These are phyloP conservation scores for Anabacerthia variegaticeps DNA, from an alignment of 2,797 vertebrate species.

Conservation along the genomic window DNA sequence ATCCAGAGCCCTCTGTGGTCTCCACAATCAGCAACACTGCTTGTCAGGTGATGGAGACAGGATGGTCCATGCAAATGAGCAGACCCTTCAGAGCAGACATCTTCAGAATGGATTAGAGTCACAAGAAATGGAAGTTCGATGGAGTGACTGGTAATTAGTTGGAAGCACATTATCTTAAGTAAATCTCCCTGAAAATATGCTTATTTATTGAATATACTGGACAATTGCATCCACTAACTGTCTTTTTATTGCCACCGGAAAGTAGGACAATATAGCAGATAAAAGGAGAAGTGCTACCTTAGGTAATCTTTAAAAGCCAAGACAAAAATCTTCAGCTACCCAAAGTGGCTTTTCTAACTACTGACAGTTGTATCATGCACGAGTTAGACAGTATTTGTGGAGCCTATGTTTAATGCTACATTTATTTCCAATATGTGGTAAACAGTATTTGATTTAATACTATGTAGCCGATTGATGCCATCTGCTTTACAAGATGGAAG, in stretches of 20 bases:
- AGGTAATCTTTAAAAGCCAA: constrained; percentile 67
- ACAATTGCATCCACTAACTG: constrained; percentile 77
- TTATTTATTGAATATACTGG: constrained; percentile 79
- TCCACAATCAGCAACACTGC: constrained; percentile 67
- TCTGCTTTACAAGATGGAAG: constrained; percentile 90
- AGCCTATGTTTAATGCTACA: constrained; percentile 72
- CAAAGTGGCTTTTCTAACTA: constrained; percentile 69
- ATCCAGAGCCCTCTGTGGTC: constrained; percentile 69
- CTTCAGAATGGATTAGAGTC: constrained; percentile 80
- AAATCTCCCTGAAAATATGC: constrained; percentile 88
- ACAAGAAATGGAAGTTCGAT: constrained; percentile 80
- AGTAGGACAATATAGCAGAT: constrained; percentile 67
- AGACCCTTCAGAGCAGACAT: constrained; percentile 75
- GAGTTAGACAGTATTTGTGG: constrained; percentile 65
- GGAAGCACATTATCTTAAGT: constrained; percentile 88
- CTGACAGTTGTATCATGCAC: constrained; percentile 71
- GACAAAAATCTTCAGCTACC: constrained; percentile 69
- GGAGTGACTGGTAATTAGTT: constrained; percentile 78
- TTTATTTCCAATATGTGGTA: constrained; percentile 68
- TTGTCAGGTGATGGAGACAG: constrained; percentile 80
- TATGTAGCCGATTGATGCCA: constrained; percentile 71
- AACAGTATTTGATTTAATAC: constrained; percentile 68
- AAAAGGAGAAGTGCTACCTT: constrained; percentile 69
- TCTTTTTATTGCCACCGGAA: constrained; percentile 84
- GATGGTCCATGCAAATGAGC: constrained; percentile 87